Base-by-base conservation (phyloP, 1,140 invertebrate genomes). In the Drosophila kanapiae region DNA sequence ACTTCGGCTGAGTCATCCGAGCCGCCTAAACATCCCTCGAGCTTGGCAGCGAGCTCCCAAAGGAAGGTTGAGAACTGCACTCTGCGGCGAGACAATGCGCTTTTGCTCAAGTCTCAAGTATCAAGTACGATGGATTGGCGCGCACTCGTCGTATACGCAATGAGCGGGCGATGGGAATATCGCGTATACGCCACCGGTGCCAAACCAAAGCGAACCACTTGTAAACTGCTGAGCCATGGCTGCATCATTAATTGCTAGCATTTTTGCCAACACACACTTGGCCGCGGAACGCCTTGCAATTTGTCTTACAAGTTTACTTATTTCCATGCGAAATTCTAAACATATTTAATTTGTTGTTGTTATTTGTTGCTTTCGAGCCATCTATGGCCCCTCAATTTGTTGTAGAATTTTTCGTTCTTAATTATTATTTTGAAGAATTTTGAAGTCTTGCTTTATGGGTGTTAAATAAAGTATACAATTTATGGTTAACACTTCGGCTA, bases 171-270 rank as follows among this genome's bases (percentile, higher is more conserved):
- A 58, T 87, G 76, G 49, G 71, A 77, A 83, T 51, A 88, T 83
- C 61, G 76, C 80, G 83, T 29, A 88, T 87, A 83, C 80, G 84
- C 84, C 84, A 75, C 74, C 64, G 71, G 33, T 14, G n/a, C 16
- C 58, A 9, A 49, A n/a, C 51, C 23, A 16, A 43, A 63, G 42
- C 51, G 31, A 40, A 45, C 48, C 80, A 83, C 80, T 84, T 60
- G 71, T 49, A 80, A 86, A 87, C 63, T 80, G 83, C 83, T 87
- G 83, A 87, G 83, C 84, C 83, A 87, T 83, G 75, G 76, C 77
- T 49, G 29, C 54, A 70, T 83, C 83, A 87, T 87, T 87, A 87
- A 87, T 87, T 88, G 68, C 69, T 45, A 64, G 57, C 58, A 45
- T 14, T n/a, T n/a, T n/a, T 40, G 38, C 33, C 31, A 31, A 51